Conservation (phyloP, 2,113 vertebrate species). For the Muscicapa adusta region DNA sequence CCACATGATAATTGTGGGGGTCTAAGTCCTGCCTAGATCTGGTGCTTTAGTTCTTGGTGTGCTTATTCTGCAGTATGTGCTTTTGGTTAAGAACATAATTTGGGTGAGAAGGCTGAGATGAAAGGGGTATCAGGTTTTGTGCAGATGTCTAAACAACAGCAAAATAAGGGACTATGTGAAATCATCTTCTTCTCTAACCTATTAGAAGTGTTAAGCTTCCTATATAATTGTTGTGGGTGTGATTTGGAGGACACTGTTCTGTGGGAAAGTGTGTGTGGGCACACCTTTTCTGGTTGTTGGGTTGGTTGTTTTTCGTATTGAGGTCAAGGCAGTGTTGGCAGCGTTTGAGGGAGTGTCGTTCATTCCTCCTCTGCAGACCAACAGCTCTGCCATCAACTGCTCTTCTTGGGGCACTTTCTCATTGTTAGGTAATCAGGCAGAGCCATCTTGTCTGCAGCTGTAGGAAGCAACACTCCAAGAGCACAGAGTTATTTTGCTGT, state of each 20-base stretch:
- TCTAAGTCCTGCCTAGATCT: background rate
- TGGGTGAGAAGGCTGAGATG: background rate
- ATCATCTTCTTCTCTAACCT: background rate
- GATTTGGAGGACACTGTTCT: background rate
- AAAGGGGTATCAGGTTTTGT: background rate
- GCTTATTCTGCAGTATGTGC: background rate
- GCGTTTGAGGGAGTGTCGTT: background rate
- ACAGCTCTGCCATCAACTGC: background rate
- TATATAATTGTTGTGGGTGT: background rate
- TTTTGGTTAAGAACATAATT: background rate
- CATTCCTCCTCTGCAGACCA: fast-evolving
- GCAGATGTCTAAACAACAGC: fast-evolving
- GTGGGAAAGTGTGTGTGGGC: background rate
- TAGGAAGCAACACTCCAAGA: background rate
- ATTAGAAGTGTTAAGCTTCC: background rate
- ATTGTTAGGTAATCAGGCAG: background rate
- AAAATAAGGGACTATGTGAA: background rate
- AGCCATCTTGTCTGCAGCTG: background rate
- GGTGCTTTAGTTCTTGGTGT: background rate
- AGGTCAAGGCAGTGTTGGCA: background rate
- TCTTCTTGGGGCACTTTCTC: background rate
- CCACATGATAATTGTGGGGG: background rate
- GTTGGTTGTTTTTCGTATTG: background rate
- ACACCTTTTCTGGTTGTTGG: background rate
- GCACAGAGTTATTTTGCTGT: background rate